Evolutionary conservation across 2,797 vertebrate genomes (phyloP), one percentile per base, ranked within the genome.

Genomic region (Yasuhikotakia modesta): DNA sequence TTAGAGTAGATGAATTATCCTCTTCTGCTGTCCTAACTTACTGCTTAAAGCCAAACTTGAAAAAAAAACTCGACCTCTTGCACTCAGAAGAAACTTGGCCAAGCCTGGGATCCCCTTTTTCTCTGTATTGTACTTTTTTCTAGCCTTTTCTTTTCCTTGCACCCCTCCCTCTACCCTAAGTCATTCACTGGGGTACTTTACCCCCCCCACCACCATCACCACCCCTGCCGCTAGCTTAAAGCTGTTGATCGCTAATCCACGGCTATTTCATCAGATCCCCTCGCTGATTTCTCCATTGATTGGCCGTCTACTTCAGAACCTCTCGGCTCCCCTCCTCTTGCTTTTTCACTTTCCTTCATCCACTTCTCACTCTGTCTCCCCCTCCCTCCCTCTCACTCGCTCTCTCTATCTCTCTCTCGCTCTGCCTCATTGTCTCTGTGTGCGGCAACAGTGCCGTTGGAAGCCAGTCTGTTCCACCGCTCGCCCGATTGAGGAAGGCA

Each of bases 181-280:
- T 83, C 82, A 85, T 85, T 79, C 91, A 91, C 82, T 85, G 86
- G 79, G 79, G 69, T 78, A 87, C 82, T 55, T 82, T 89, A 81
- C 84, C 86, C 84, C 58, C 81, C 83, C 61, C 77, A 77, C 30
- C 46, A 53, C 86, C 86, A n/a, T n/a, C n/a, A n/a, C n/a, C n/a
- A n/a, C n/a, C n/a, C 87, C 35, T 39, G 61, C 61, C 8, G 64
- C 63, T 71, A 64, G 46, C 80, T 79, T 61, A 83, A 82, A 85
- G 81, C 82, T 19, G 73, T 73, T 70, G 78, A 84, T 78, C 73
- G 53, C 81, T 87, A 86, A 87, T 87, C 83, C 85, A 79, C 68
- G 70, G 64, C 75, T 70, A 60, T 83, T 86, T 84, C 78, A 78
- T 86, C 81, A 82, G 82, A 78, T 80, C 78, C 79, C 78, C 52